These are phyloP conservation scores for Lissocephala sabroskyi DNA, from an alignment of 2,888 invertebrate genomes.

Conservation along the genomic window DNA sequence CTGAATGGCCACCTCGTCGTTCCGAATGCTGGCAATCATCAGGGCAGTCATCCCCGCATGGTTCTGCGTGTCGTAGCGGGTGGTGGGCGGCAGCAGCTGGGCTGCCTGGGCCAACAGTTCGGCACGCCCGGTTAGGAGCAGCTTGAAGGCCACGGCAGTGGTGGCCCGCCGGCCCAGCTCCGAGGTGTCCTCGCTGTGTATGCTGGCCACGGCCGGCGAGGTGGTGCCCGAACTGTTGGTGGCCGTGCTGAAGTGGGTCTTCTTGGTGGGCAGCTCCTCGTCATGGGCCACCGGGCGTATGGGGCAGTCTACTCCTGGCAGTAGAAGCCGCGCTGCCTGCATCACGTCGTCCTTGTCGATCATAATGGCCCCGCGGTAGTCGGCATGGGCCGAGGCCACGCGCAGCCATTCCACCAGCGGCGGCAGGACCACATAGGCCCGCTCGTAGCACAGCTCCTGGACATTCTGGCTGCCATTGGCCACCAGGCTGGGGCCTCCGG, in stretches of 20 bases:
- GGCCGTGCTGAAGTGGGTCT: slow-evolving; percentile 45
- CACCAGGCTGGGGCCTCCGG: slow-evolving; percentile 21
- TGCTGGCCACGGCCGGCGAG: slow-evolving; percentile 34
- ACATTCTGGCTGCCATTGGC: slow-evolving; percentile 69
- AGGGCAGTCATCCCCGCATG: slow-evolving; percentile 86
- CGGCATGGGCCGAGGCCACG: slow-evolving; percentile 86
- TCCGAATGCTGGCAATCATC: slow-evolving; percentile 86
- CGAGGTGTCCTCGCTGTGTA: slow-evolving; percentile 65
- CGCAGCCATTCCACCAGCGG: slow-evolving; percentile 94
- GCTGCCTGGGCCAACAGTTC: slow-evolving; percentile 86
- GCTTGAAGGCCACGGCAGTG: slow-evolving; percentile 84
- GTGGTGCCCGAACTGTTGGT: slow-evolving; percentile 38
- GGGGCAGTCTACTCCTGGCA: slow-evolving; percentile 93
- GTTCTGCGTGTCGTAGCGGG: slow-evolving; percentile 83
- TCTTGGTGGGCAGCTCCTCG: slow-evolving; percentile 73
- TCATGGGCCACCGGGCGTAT: slow-evolving; percentile 80
- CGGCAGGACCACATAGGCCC: slow-evolving; percentile 90
- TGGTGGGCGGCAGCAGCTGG: slow-evolving; percentile 81
- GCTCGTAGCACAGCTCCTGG: slow-evolving; percentile 86
- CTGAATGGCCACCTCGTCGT: slow-evolving; percentile 84
- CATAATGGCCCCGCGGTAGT: slow-evolving; percentile 83
- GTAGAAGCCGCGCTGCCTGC: slow-evolving; percentile 87
- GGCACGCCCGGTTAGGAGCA: slow-evolving; percentile 84
- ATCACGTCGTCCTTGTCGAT: slow-evolving; percentile 89
- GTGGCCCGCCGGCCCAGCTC: slow-evolving; percentile 79